A percentile compares a stretch with the other conserved stretches of the same genome.
phyloP scores from a whole-genome alignment of 2,888 invertebrate species.

The Lasioglossum marginatum region DNA sequence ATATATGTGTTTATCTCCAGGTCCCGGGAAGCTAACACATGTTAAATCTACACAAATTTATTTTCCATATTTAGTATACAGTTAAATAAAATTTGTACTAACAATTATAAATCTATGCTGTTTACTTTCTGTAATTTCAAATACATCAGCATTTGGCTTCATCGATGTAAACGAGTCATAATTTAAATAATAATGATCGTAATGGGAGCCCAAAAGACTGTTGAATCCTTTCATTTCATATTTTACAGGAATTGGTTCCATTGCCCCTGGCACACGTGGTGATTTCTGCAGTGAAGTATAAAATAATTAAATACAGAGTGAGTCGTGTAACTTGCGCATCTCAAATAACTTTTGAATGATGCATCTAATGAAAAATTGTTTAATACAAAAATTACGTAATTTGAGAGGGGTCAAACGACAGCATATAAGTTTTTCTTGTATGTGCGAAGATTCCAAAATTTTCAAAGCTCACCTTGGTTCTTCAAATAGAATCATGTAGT shows the following conservation, averaged over 20 bases:
- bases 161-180: conserved; percentile 89
- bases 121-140: conserved; percentile 88
- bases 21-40: conserved; percentile 94
- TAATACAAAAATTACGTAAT: background rate
- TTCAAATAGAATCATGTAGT: too few species aligned
- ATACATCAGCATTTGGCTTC: conserved; percentile 89
- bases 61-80: background rate
- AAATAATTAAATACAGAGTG: background rate
- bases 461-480: too few species aligned
- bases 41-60: conserved; percentile 85
- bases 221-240: conserved; percentile 98
- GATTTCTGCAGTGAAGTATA: conserved; percentile 76
- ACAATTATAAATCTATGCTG: conserved; percentile 40
- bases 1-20: conserved; percentile 90
- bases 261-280: conserved; percentile 64
- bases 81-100: conserved; percentile 27
- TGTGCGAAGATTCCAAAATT: too few species aligned
- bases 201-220: conserved; percentile 96
- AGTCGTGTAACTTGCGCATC: background rate
- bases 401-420: background rate
- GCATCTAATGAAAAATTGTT: background rate
- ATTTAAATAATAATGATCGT: conserved; percentile 96
- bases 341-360: background rate
- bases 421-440: too few species aligned
- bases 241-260: conserved; percentile 83